A percentile compares a stretch with the other conserved stretches of the same genome.
Evolutionary conservation across 2,797 vertebrate species (phyloP).

Genomic region (Merluccius polli): DNA sequence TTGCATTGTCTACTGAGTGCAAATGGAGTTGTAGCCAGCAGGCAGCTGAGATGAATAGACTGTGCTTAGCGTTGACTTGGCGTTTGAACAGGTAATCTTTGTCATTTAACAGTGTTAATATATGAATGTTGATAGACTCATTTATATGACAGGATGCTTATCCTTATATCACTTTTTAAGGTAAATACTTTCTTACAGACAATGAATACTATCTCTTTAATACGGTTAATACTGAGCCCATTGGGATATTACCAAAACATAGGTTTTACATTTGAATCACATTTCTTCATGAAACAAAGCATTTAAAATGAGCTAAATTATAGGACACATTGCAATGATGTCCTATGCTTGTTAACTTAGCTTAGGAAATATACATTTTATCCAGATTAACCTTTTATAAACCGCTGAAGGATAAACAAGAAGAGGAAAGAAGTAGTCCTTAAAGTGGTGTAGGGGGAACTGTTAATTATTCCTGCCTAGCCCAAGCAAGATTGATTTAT

Average conservation of each 20-base stretch:
- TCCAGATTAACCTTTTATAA: background rate
- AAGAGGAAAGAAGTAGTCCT: background rate
- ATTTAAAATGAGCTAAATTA: background rate
- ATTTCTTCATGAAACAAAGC: background rate
- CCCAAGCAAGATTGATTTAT: constrained; percentile 46
- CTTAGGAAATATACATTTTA: background rate
- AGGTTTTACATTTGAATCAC: background rate
- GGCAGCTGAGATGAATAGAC: background rate
- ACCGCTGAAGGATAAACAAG: constrained; percentile 6
- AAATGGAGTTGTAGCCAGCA: background rate
- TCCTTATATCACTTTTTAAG: constrained; percentile 1
- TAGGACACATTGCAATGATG: background rate
- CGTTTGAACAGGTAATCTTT: background rate
- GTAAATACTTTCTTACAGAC: background rate
- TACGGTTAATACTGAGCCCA: background rate
- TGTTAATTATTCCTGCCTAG: constrained; percentile 18
- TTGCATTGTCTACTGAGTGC: background rate
- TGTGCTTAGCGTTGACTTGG: background rate
- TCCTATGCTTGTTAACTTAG: background rate
- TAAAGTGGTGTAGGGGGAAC: constrained; percentile 18
- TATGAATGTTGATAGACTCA: background rate
- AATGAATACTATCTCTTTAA: background rate
- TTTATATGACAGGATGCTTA: too few relatives aligned
- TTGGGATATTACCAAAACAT: background rate
- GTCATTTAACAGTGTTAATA: background rate